These are phyloP conservation scores for Oenanthe oenanthe DNA, from an alignment of 2,113 vertebrate genomes.

Conservation along the genomic window DNA sequence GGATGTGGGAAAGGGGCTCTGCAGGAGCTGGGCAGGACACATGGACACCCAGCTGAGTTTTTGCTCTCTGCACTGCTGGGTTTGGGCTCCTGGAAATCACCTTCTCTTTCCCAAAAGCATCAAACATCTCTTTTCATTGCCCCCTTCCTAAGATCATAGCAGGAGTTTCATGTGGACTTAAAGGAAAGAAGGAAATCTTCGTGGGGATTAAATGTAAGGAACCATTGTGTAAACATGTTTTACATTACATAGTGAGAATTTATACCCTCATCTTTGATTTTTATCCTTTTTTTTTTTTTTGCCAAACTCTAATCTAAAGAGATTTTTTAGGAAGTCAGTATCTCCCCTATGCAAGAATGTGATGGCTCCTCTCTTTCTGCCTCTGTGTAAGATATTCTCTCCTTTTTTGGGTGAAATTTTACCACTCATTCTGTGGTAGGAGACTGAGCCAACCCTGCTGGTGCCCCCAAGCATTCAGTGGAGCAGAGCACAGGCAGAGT, in stretches of 20 bases:
- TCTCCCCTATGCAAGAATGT: background rate
- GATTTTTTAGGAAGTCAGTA: background rate
- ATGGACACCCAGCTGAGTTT: too few species aligned
- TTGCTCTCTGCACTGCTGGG: fast-evolving
- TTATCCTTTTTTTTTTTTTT: background rate
- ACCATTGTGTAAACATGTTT: background rate
- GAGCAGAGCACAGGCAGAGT: background rate
- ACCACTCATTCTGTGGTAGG: background rate
- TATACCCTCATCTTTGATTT: background rate
- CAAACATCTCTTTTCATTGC: background rate
- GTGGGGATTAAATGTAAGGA: background rate
- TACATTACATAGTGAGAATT: background rate
- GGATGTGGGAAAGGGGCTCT: background rate
- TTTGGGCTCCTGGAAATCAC: background rate
- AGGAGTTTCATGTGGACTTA: background rate
- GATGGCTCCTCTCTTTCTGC: background rate
- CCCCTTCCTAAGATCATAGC: background rate
- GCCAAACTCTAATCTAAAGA: background rate
- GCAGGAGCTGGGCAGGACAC: fast-evolving
- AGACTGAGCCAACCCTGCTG: background rate
- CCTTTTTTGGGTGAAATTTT: background rate
- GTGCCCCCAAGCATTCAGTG: background rate
- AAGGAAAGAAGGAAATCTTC: background rate
- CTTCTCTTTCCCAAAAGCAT: background rate
- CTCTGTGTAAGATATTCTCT: background rate